A percentile compares a stretch with the other conserved stretches of the same genome.
These are phyloP conservation scores for Orchesella cincta DNA, from an alignment of 1,140 invertebrate genomes.

Conservation along the genomic window DNA sequence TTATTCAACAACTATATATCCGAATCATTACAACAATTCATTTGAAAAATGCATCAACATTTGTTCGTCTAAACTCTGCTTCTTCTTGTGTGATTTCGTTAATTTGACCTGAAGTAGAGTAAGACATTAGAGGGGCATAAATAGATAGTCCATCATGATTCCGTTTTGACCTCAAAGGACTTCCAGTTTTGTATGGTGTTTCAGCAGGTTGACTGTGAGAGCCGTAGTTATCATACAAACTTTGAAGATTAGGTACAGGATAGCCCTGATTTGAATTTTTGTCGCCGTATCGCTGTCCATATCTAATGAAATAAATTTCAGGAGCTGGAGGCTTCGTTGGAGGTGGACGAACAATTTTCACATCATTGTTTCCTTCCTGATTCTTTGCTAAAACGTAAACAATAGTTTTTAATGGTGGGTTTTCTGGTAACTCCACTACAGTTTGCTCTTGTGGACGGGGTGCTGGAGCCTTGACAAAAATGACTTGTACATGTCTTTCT, in stretches of 20 bases:
- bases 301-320: slow-evolving; percentile 29
- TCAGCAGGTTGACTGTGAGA: neutral
- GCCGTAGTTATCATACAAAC: neutral
- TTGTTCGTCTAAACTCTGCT: neutral
- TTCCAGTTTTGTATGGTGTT: neutral
- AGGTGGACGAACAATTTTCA: slow-evolving; percentile 2
- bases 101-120: neutral
- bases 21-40: neutral
- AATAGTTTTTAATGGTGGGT: slow-evolving; percentile 15
- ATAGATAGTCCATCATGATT: neutral
- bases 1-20: too few species aligned
- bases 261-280: neutral
- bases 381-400: slow-evolving; percentile 27
- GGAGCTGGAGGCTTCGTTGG: neutral
- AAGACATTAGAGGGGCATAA: slow-evolving; percentile 7
- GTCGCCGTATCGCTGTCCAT: too few species aligned
- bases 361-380: neutral
- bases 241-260: neutral
- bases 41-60: neutral
- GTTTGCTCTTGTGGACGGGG: slow-evolving; percentile 71
- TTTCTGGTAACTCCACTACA: neutral
- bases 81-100: slow-evolving; percentile 8
- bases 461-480: slow-evolving; percentile 82
- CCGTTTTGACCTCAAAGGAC: neutral
- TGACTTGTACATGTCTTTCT: slow-evolving; percentile 84